These are phyloP conservation scores for Plectropomus leopardus DNA, from an alignment of 2,113 vertebrate genomes.

Conservation along the genomic window DNA sequence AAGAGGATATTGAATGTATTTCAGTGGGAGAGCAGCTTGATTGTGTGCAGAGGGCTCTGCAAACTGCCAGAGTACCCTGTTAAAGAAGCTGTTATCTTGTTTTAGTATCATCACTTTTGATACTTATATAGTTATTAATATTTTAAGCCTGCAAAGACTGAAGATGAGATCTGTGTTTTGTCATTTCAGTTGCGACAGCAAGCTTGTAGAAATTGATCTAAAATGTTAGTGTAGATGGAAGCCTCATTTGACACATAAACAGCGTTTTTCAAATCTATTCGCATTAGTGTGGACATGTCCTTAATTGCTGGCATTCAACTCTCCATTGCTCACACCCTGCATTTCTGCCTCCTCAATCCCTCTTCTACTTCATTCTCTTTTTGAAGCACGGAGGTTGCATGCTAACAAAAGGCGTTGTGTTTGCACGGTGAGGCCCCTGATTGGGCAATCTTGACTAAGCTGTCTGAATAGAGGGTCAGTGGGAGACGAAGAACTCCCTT, in stretches of 20 bases:
- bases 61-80: constrained; percentile 19
- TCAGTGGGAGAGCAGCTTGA: constrained; percentile 26
- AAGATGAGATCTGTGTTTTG: not conserved
- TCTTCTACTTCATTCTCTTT: constrained; percentile 68
- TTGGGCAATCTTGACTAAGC: constrained; percentile 85
- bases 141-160: not conserved
- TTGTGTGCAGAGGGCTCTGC: constrained; percentile 25
- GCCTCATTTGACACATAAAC: constrained; percentile 48
- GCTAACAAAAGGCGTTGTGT: constrained; percentile 85
- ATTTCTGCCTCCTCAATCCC: constrained; percentile 68
- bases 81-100: not conserved
- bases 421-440: constrained; percentile 83
- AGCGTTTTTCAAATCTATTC: constrained; percentile 50
- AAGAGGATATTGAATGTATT: constrained; percentile 62
- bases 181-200: not conserved
- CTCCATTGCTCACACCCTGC: constrained; percentile 60
- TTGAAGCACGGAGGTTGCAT: constrained; percentile 69
- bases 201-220: constrained; percentile 30
- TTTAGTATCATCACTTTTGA: not conserved
- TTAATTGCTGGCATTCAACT: constrained; percentile 75
- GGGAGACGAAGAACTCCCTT: constrained; percentile 76
- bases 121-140: not conserved
- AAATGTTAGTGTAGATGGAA: constrained; percentile 23
- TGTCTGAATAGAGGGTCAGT: constrained; percentile 81
- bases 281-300: constrained; percentile 42